A percentile compares a stretch with the other conserved stretches of the same genome.
These are phyloP conservation scores for Cyphomyrus plagiostoma DNA, from an alignment of 2,113 vertebrate species.

Conservation along the genomic window DNA sequence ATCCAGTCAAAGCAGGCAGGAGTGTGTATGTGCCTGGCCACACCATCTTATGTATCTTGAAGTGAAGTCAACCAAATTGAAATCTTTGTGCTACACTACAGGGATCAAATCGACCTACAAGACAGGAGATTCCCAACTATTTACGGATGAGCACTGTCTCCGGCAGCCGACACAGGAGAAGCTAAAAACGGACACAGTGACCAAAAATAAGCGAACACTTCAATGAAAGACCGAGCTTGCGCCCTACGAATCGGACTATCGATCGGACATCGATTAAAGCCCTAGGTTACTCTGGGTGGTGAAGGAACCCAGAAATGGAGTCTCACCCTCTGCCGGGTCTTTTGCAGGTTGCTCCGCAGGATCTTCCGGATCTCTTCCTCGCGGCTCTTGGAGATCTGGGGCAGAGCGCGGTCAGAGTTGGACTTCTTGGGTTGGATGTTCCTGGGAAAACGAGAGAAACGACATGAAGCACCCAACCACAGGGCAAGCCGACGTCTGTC, in stretches of 20 bases:
- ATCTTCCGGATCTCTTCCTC: constrained; percentile 97
- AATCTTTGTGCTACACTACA: neutral
- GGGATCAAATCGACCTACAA: neutral
- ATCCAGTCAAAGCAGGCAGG: neutral
- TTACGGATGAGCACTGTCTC: neutral
- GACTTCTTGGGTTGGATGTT: constrained; percentile 85
- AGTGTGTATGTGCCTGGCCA: neutral
- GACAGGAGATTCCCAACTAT: neutral
- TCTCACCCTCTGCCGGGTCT: constrained; percentile 86
- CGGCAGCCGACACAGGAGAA: neutral
- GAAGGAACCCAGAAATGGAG: neutral
- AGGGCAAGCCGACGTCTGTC: neutral
- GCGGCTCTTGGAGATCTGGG: constrained; percentile 77
- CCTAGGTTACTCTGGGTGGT: neutral
- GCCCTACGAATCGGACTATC: neutral
- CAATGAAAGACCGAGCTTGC: neutral
- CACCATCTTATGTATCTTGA: neutral
- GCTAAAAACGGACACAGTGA: neutral
- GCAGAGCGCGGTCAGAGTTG: constrained; percentile 63
- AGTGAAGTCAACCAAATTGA: neutral
- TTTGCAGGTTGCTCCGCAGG: constrained; percentile 87
- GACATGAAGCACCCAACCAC: neutral
- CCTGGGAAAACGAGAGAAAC: constrained; percentile 47
- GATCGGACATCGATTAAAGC: neutral
- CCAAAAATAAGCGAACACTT: neutral